phyloP scores from a whole-genome alignment of 2,888 invertebrate species.

The Harpalus rufipes region DNA sequence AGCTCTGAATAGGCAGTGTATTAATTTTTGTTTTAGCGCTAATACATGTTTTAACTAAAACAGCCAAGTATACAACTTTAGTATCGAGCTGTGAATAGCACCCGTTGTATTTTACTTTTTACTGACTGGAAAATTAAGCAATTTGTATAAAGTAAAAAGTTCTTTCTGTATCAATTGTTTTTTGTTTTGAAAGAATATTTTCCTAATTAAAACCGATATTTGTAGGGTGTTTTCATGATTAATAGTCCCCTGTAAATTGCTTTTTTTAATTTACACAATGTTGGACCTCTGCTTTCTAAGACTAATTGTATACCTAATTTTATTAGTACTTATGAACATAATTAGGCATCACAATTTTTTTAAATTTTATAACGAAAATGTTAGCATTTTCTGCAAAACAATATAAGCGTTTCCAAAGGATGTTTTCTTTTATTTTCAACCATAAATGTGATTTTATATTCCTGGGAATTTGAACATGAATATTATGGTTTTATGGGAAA shows the following conservation, averaged over 20 bases:
- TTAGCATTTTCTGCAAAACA: slow-evolving; percentile 9
- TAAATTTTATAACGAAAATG: neutral
- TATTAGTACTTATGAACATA: slow-evolving; percentile 37
- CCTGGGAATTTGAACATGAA: neutral
- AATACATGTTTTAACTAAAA: no score
- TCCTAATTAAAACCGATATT: slow-evolving; percentile 52
- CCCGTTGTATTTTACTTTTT: no score
- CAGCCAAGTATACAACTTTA: no score
- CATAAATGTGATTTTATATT: slow-evolving; percentile 9
- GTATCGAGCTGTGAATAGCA: no score
- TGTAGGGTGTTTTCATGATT: slow-evolving; percentile 43
- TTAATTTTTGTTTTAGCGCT: no score
- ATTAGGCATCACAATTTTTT: slow-evolving; percentile 12
- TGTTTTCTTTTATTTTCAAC: neutral
- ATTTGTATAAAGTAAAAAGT: slow-evolving; percentile 28
- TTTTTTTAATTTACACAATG: slow-evolving; percentile 61
- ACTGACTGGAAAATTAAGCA: neutral
- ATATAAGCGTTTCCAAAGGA: slow-evolving; percentile 4
- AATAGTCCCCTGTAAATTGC: slow-evolving; percentile 52
- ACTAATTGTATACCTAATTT: slow-evolving; percentile 45
- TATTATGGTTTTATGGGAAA: neutral
- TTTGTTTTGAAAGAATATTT: slow-evolving; percentile 37
- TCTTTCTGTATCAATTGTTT: slow-evolving; percentile 30
- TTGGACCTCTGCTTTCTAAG: slow-evolving; percentile 7
- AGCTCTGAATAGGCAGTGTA: no score